Percentiles rank a stretch among this genome's conserved stretches.
These are phyloP conservation scores for Latrodectus hesperus DNA, from an alignment of 2,888 invertebrate genomes.

Conservation along the genomic window DNA sequence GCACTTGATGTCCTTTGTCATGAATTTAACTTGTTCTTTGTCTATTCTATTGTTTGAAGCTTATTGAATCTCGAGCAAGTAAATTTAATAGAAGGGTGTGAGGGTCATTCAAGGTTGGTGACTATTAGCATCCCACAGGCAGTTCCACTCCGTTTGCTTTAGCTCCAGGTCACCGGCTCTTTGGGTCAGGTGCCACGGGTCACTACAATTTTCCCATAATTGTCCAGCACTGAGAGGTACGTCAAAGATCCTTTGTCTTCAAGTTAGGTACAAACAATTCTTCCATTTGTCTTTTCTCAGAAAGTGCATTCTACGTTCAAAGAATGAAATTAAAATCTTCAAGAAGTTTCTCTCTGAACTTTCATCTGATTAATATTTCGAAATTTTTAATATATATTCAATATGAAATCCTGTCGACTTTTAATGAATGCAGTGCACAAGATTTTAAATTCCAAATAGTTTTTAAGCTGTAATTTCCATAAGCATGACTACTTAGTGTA, in stretches of 20 bases:
- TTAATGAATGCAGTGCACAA: too few species aligned
- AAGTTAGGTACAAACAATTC: neutral
- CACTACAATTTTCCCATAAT: constrained; percentile 36
- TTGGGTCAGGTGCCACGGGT: constrained; percentile 62
- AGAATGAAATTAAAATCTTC: too few species aligned
- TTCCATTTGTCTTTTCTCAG: too few species aligned
- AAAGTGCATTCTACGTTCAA: too few species aligned
- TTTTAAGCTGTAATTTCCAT: too few species aligned
- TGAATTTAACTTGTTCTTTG: constrained; percentile 31
- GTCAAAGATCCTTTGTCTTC: constrained; percentile 36
- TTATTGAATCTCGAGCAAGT: constrained; percentile 47
- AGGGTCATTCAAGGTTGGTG: constrained; percentile 59
- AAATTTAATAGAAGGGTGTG: constrained; percentile 25
- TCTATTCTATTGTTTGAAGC: constrained; percentile 50
- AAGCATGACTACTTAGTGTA: too few species aligned
- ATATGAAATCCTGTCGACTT: too few species aligned
- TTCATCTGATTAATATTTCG: too few species aligned
- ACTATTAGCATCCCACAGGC: constrained; percentile 48
- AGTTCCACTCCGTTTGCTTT: constrained; percentile 44
- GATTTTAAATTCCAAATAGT: too few species aligned
- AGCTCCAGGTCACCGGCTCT: constrained; percentile 66
- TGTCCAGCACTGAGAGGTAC: constrained; percentile 29
- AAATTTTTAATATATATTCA: too few species aligned
- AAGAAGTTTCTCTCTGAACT: too few species aligned
- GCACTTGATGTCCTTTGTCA: constrained; percentile 2